Evolutionary conservation across 2,888 invertebrate genomes (phyloP), one percentile per base, ranked within the genome.

Genomic region (Thereva unica): DNA sequence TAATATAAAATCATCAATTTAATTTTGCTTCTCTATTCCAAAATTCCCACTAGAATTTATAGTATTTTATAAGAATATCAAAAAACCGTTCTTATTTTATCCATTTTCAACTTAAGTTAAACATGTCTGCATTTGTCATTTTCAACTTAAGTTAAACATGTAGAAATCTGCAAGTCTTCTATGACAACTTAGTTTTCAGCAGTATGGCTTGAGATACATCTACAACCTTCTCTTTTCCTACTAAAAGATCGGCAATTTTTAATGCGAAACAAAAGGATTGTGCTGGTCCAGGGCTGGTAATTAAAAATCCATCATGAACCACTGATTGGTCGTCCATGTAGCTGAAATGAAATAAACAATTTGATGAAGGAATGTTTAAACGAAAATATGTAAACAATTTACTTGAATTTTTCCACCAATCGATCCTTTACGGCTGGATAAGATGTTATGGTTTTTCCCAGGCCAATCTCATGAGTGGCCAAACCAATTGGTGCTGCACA

Each of bases 401-500:
- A 93, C 72, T 85, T 83, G 53, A 85, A 85, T 38, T 83, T 83
- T 10, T 83, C 83, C 0, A 78, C 81, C 71, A 98, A 81, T 75
- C 90, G 84, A 5, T 87, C 86, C 76, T 93, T 92, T 69, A 93
- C 88, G 0, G 88, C 83, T 0, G 98, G 98, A 80, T 98, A 95
- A 0, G 94, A 95, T 0, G 99, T 99, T 1, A 98, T 76, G 0
- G 82, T 83, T 76, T 93, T 95, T 40, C 94, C 94, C 38, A 83
- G 78, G 0, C 85, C 91, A 68, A 98, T 89, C 4, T 87, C 87
- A 78, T 97, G 97, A 0, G 89, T 86, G 67, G 89, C 90, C 42
- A 99, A 83, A 0, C 91, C 96, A 8, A 89, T 91, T 0, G 98
- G 97, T 0, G 93, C 94, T 68, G 98, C 98, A 84, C 99, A 99